A percentile compares a stretch with the other conserved stretches of the same genome.
Evolutionary conservation across 2,113 vertebrate genomes (phyloP).

Genomic region (Calidris pugnax): DNA sequence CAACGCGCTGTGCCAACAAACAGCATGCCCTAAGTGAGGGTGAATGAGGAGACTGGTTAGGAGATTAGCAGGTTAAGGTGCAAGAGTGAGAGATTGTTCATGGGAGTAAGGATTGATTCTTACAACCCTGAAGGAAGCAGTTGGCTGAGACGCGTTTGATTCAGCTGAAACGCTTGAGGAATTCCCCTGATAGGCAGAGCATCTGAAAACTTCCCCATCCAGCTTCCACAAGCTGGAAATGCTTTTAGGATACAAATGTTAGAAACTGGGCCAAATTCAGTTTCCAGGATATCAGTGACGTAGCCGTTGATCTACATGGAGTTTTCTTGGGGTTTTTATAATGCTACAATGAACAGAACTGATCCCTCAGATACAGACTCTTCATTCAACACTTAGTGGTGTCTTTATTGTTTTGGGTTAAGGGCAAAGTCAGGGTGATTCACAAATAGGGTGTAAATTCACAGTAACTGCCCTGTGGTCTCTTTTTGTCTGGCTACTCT

Average conservation of each 20-base stretch:
- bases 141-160: background rate
- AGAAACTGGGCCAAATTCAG: background rate
- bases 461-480: background rate
- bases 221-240: background rate
- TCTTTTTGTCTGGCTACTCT: background rate
- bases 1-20: background rate
- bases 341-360: background rate
- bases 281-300: background rate
- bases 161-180: background rate
- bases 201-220: background rate
- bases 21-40: background rate
- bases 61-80: constrained; percentile 15
- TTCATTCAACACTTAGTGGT: no score
- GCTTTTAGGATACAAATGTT: background rate
- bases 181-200: background rate
- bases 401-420: background rate
- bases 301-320: background rate
- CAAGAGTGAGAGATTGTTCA: background rate
- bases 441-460: background rate
- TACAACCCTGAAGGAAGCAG: background rate
- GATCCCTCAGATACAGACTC: background rate
- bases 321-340: background rate
- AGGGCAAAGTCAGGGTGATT: background rate
- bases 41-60: background rate
- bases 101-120: background rate